These are phyloP conservation scores for Caenorhabditis panamensis DNA, from an alignment of 2,888 invertebrate species.

Conservation along the genomic window DNA sequence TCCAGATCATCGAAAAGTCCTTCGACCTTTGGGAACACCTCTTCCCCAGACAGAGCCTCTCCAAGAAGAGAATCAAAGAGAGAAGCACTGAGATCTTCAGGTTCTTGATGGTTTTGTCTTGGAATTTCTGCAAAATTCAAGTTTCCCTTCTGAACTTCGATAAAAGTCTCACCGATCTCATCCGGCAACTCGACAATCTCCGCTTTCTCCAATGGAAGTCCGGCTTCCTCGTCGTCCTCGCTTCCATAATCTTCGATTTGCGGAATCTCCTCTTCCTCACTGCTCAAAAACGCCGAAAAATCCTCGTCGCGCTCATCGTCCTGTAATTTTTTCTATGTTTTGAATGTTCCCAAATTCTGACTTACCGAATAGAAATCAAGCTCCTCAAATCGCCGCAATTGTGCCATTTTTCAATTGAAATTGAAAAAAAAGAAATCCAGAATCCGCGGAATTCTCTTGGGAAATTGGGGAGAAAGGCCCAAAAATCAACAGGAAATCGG, in stretches of 20 bases:
- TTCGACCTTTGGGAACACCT: slow-evolving; percentile 22
- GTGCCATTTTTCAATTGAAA: slow-evolving; percentile 17
- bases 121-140: slow-evolving; percentile 13
- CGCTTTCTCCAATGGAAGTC: slow-evolving; percentile 8
- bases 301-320: slow-evolving; percentile 32
- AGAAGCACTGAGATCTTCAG: not conserved
- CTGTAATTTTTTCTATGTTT: not conserved
- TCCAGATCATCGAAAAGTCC: slow-evolving; percentile 35
- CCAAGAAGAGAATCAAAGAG: slow-evolving; percentile 35
- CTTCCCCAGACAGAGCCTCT: slow-evolving; percentile 27
- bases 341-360: not conserved
- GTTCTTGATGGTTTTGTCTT: not conserved
- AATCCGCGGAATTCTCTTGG: not conserved
- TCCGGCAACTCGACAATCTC: slow-evolving; percentile 8
- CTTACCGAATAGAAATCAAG: slow-evolving; percentile 42
- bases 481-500: not conserved
- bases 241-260: no score
- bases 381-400: slow-evolving; percentile 16
- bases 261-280: slow-evolving; percentile 16
- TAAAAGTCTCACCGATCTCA: slow-evolving; percentile 12
- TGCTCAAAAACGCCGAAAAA: slow-evolving; percentile 25
- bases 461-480: not conserved
- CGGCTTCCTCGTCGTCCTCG: not conserved
- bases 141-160: not conserved
- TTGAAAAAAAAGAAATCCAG: not conserved